A percentile compares a stretch with the other conserved stretches of the same genome.
phyloP scores from a whole-genome alignment of 2,113 vertebrate genomes.

The Aptenodytes patagonicus region DNA sequence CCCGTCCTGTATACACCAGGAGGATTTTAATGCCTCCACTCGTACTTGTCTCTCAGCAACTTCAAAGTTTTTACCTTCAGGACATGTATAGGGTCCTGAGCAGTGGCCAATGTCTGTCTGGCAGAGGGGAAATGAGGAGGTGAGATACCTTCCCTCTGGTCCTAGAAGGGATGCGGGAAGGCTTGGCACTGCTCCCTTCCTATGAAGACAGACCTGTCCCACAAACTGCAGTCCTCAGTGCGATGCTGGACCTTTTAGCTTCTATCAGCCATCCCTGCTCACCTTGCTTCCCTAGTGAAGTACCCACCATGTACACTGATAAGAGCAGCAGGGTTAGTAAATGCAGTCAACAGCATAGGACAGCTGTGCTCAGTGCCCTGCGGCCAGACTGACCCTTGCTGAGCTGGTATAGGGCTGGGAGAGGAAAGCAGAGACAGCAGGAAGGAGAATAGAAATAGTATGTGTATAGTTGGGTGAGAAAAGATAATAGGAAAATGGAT shows the following conservation, averaged over 20 bases:
- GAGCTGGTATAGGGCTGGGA: background rate
- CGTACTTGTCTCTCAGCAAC: background rate
- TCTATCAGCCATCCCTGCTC: background rate
- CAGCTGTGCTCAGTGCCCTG: background rate
- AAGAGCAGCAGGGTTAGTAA: background rate
- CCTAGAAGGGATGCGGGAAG: background rate
- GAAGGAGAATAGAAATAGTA: background rate
- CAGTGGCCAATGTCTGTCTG: background rate
- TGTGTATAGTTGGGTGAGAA: fast-evolving
- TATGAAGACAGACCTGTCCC: background rate
- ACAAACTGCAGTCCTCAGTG: background rate
- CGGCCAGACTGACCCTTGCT: background rate
- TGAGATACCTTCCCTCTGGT: background rate
- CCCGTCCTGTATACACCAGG: background rate
- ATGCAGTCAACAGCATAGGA: background rate
- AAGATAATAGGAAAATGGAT: background rate
- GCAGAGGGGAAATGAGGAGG: background rate
- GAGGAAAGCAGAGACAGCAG: background rate
- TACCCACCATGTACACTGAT: background rate
- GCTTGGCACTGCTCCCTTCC: background rate
- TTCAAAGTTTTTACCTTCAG: background rate
- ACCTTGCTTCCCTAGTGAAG: background rate
- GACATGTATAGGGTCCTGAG: background rate
- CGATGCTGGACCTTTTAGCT: background rate
- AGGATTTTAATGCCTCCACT: background rate